Evolutionary conservation across 2,113 vertebrate species (phyloP).

Genomic region (Phyllostomus hastatus): DNA sequence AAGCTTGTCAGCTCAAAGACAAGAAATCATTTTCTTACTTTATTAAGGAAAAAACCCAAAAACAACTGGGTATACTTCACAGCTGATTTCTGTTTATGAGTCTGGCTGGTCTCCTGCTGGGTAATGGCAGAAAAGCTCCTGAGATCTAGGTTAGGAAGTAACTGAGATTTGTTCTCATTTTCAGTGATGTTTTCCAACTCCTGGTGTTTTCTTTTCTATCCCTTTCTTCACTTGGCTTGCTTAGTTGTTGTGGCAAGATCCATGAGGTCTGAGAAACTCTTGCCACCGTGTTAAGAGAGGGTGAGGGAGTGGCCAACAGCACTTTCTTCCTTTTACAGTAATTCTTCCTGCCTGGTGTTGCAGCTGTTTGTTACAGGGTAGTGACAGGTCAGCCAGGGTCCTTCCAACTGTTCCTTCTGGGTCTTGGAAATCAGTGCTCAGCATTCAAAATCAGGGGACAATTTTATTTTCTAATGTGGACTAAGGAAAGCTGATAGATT

Average conservation of each 20-base stretch:
- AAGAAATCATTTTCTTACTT: slow-evolving; percentile 38
- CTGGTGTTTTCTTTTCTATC: neutral
- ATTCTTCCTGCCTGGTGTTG: neutral
- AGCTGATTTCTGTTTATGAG: slow-evolving; percentile 50
- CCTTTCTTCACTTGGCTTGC: neutral
- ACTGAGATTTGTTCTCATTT: slow-evolving; percentile 51
- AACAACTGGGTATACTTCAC: slow-evolving; percentile 8
- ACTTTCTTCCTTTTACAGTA: slow-evolving; percentile 32
- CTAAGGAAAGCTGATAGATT: neutral
- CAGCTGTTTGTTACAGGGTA: neutral
- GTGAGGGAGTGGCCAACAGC: neutral
- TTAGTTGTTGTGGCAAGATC: neutral
- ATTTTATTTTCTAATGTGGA: neutral
- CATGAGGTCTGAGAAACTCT: neutral
- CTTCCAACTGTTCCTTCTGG: neutral
- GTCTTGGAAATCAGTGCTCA: neutral
- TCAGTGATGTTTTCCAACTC: slow-evolving; percentile 41
- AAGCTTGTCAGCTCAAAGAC: neutral
- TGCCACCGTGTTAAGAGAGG: neutral
- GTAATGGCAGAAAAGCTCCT: slow-evolving; percentile 27
- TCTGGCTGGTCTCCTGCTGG: slow-evolving; percentile 57
- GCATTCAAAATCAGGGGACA: neutral
- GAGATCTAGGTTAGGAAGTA: slow-evolving; percentile 33
- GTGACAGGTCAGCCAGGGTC: neutral
- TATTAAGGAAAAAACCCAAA: neutral